Evolutionary conservation across 2,113 vertebrate genomes (phyloP).

Genomic region (Bufo gargarizans): DNA sequence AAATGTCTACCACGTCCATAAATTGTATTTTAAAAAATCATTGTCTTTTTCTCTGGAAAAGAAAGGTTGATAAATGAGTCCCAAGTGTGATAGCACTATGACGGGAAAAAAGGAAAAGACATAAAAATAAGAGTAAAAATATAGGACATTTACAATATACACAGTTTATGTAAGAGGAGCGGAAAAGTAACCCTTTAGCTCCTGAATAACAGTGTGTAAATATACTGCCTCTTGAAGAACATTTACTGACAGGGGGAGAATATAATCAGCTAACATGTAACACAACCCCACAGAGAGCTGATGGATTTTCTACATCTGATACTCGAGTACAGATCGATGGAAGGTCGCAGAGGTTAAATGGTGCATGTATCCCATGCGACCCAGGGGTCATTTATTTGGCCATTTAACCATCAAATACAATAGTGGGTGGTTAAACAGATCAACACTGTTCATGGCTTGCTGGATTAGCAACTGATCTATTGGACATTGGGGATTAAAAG

Average conservation of each 20-base stretch:
- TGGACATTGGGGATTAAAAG: slow-evolving; percentile 69
- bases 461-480: slow-evolving; percentile 75
- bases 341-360: slow-evolving; percentile 76
- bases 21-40: too few relatives aligned
- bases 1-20: too few relatives aligned
- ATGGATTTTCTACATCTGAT: slow-evolving; percentile 57
- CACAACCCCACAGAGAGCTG: slow-evolving; percentile 42
- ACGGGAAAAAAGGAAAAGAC: background rate
- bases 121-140: background rate
- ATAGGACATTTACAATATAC: background rate
- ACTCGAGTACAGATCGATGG: slow-evolving; percentile 64
- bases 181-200: background rate
- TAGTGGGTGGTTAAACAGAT: slow-evolving; percentile 75
- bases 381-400: slow-evolving; percentile 75
- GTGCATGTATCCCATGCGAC: slow-evolving; percentile 75
- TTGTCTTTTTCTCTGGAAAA: too few relatives aligned
- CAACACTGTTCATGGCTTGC: slow-evolving; percentile 74
- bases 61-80: too few relatives aligned
- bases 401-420: slow-evolving; percentile 75
- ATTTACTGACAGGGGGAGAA: slow-evolving; percentile 34
- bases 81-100: too few relatives aligned
- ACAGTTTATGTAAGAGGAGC: background rate
- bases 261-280: slow-evolving; percentile 8
- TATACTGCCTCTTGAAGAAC: background rate
- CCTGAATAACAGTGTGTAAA: background rate